phyloP scores from a whole-genome alignment of 1,140 invertebrate species.

The Reticulitermes speratus region DNA sequence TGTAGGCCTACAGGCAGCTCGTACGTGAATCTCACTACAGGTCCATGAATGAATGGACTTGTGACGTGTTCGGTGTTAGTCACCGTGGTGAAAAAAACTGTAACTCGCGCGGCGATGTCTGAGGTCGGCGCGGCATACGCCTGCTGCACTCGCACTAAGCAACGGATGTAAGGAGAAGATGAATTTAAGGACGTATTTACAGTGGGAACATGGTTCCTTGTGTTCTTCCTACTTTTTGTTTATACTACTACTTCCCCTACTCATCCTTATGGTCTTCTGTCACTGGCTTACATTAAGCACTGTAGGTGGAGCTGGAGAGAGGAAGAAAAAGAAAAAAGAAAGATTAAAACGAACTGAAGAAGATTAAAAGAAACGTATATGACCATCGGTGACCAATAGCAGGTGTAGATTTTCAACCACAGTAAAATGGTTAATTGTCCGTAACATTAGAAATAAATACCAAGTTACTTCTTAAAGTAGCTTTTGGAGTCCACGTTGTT shows the following conservation, averaged over 20 bases:
- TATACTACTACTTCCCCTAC: background rate
- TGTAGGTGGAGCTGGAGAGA: background rate
- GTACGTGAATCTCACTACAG: background rate
- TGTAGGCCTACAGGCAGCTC: too few species aligned
- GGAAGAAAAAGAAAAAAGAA: background rate
- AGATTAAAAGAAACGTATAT: background rate
- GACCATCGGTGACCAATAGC: background rate
- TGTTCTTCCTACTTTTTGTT: background rate
- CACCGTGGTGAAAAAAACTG: too few species aligned
- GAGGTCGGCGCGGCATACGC: background rate
- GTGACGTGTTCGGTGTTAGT: background rate
- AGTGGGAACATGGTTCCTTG: background rate
- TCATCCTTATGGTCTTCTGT: background rate
- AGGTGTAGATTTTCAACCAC: background rate
- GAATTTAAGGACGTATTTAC: background rate
- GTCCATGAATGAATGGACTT: background rate
- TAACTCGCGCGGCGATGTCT: too few species aligned
- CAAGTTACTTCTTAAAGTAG: background rate
- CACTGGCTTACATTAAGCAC: background rate
- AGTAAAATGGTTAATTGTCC: background rate
- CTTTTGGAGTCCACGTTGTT: background rate
- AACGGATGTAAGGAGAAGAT: background rate
- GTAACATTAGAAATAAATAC: background rate
- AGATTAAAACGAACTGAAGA: background rate
- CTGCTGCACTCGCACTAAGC: background rate